Evolutionary conservation across 2,888 invertebrate species (phyloP), one percentile per base, ranked within the genome.

Genomic region (Lissocephala sabroskyi): DNA sequence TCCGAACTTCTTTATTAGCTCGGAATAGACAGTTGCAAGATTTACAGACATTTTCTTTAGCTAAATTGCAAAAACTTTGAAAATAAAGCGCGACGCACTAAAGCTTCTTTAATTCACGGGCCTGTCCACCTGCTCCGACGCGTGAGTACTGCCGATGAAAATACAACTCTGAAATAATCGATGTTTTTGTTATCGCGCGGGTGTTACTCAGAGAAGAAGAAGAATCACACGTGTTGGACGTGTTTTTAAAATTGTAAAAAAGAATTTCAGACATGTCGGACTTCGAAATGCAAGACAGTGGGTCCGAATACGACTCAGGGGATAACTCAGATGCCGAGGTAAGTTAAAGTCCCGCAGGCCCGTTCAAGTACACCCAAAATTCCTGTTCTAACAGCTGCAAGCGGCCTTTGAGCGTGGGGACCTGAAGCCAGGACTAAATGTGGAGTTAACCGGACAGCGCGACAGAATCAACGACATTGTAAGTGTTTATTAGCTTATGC

Each of bases 331-430:
- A 84, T 39, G 71, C 79, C 16, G 84, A 84, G 74, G 84, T 83
- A 65, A 40, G 52, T 60, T 28, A 13, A 18, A 7, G 13, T 32
- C 13, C n/a, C n/a, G n/a, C n/a, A n/a, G n/a, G n/a, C n/a, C n/a
- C n/a, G n/a, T 6, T n/a, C 0, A 2, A 13, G 16, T 36, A n/a
- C 11, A 16, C 4, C 9, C 1, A 26, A 45, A 0, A 19, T 17
- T 7, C 19, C 7, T 2, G 6, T 23, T 2, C 40, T 86, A 85
- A 45, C 79, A 97, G 96, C 85, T 98, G 47, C 96, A 95, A 89
- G 92, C 93, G 80, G 96, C 97, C 0, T 95, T 96, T 82, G 91
- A 91, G 0, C 89, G 91, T 70, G 97, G 97, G 1, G 86, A 92
- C 45, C 79, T 98, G 0, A 94, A 96, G 80, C 93, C 96, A 1